Conservation (phyloP, 2,888 invertebrate genomes). For the Schizotus pectinicornis region DNA sequence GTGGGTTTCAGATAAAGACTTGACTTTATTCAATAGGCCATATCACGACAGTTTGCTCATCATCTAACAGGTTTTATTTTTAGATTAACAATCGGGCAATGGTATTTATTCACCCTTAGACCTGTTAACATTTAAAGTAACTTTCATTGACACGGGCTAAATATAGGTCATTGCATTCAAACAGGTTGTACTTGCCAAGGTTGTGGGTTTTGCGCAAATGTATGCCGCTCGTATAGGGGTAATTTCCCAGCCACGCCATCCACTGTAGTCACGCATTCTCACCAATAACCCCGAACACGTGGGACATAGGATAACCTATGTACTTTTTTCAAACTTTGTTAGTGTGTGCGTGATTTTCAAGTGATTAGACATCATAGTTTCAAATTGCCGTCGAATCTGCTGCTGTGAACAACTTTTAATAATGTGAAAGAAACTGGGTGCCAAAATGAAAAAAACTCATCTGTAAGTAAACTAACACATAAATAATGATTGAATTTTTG, state of each 20-base stretch:
- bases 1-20: too few relatives aligned
- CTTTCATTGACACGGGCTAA: conserved; percentile 17
- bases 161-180: conserved; percentile 23
- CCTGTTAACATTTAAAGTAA: background rate
- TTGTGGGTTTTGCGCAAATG: conserved; percentile 29
- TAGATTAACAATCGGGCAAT: conserved; percentile 5
- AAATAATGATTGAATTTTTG: conserved; percentile 1
- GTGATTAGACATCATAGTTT: too few relatives aligned
- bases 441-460: too few relatives aligned
- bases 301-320: too few relatives aligned
- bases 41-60: too few relatives aligned
- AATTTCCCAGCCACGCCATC: background rate
- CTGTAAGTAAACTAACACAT: conserved; percentile 1
- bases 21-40: too few relatives aligned
- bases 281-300: background rate
- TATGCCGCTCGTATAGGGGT: background rate
- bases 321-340: too few relatives aligned
- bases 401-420: too few relatives aligned
- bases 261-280: conserved; percentile 6
- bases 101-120: conserved; percentile 16
- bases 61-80: background rate
- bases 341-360: too few relatives aligned
- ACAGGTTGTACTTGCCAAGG: conserved; percentile 29
- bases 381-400: too few relatives aligned
- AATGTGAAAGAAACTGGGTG: background rate